Percentiles rank a stretch among this genome's conserved stretches.
Conservation (phyloP, 2,888 invertebrate genomes). For the Baccha elongata region DNA sequence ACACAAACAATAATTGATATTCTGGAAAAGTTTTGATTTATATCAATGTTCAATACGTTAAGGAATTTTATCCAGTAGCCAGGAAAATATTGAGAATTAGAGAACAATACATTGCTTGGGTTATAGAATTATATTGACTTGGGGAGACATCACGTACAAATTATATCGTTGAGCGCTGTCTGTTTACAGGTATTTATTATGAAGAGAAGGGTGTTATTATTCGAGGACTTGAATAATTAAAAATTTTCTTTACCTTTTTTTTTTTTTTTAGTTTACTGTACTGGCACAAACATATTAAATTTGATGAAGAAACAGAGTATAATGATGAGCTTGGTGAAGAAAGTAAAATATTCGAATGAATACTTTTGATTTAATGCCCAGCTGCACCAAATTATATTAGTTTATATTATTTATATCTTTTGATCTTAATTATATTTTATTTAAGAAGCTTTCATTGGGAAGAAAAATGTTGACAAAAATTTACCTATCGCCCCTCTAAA, state of each 20-base stretch:
- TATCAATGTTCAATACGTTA: constrained; percentile 53
- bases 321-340: too few relatives aligned
- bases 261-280: background rate
- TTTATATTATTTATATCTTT: too few relatives aligned
- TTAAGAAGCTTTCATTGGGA: too few relatives aligned
- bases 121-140: background rate
- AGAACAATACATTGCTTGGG: constrained; percentile 35
- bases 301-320: too few relatives aligned
- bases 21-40: constrained; percentile 71
- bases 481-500: too few relatives aligned
- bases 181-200: constrained; percentile 17
- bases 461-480: too few relatives aligned
- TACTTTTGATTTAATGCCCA: too few relatives aligned
- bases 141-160: constrained; percentile 19
- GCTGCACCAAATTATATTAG: too few relatives aligned
- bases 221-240: constrained; percentile 1
- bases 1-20: constrained; percentile 49
- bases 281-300: background rate
- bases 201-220: constrained; percentile 8
- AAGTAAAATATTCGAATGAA: too few relatives aligned
- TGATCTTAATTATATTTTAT: too few relatives aligned
- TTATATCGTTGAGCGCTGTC: constrained; percentile 20
- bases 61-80: constrained; percentile 53
- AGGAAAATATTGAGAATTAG: constrained; percentile 10
- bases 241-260: background rate